These are phyloP conservation scores for Crocuta crocuta DNA, from an alignment of 2,113 vertebrate genomes.

Conservation along the genomic window DNA sequence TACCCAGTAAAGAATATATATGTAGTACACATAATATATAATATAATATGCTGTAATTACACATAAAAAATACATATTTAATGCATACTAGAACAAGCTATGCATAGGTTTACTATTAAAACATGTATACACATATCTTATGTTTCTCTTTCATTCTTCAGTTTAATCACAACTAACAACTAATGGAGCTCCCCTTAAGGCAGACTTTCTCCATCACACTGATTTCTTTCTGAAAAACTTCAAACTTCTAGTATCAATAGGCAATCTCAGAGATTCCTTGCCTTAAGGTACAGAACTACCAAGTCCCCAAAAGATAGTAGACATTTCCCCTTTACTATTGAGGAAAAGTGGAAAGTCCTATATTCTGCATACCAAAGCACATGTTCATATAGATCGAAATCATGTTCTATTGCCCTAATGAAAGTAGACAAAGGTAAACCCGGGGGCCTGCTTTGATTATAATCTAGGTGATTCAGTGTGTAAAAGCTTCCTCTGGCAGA, in stretches of 20 bases:
- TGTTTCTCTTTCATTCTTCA: not conserved
- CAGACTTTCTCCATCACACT: not conserved
- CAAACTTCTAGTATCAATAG: not conserved
- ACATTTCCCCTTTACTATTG: not conserved
- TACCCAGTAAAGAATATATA: not conserved
- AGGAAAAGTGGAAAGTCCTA: not conserved
- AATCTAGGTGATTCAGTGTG: not conserved
- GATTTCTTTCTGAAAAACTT: not conserved
- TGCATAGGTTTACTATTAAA: not conserved
- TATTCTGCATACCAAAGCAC: not conserved
- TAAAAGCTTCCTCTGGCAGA: not conserved
- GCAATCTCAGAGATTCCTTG: not conserved
- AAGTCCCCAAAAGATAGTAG: not conserved
- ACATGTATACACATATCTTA: not conserved
- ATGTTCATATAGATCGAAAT: not conserved
- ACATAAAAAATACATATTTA: not conserved
- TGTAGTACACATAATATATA: no score
- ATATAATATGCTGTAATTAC: no score
- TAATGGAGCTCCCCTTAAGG: not conserved
- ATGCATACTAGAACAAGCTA: not conserved
- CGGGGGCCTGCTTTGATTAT: not conserved
- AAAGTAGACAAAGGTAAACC: not conserved
- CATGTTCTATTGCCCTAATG: not conserved
- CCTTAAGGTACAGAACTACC: not conserved
- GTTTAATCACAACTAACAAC: not conserved